These are phyloP conservation scores for Cyphomyrmex costatus DNA, from an alignment of 1,140 invertebrate species.

Conservation along the genomic window DNA sequence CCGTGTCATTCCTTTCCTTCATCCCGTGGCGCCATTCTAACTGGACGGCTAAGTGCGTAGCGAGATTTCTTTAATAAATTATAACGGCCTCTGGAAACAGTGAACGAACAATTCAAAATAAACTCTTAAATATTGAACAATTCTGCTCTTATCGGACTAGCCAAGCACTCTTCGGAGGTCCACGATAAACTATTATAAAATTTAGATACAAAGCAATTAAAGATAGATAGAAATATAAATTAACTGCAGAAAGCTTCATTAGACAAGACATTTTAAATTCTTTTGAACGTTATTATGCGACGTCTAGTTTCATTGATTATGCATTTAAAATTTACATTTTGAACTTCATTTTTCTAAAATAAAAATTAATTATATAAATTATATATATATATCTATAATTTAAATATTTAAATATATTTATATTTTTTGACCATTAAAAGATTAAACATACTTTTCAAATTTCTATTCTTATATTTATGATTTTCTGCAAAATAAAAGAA, in stretches of 20 bases:
- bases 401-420: conserved; percentile 13
- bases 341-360: neutral
- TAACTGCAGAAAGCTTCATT: neutral
- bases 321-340: neutral
- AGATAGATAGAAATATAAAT: neutral
- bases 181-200: neutral
- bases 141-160: conserved; percentile 19
- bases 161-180: neutral
- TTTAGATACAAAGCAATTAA: neutral
- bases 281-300: conserved; percentile 1
- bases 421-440: neutral
- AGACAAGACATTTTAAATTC: too few species aligned
- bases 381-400: too few species aligned
- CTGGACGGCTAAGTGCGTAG: neutral
- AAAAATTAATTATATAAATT: neutral
- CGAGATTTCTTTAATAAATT: conserved; percentile 49
- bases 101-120: conserved; percentile 8
- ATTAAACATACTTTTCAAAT: neutral
- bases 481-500: neutral
- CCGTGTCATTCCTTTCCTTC: conserved; percentile 14
- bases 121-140: neutral
- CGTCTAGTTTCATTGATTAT: neutral
- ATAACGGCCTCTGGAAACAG: neutral
- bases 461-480: neutral
- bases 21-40: conserved; percentile 23